Base-by-base conservation (phyloP, 2,888 invertebrate genomes). In the Amphipyra berbera region DNA sequence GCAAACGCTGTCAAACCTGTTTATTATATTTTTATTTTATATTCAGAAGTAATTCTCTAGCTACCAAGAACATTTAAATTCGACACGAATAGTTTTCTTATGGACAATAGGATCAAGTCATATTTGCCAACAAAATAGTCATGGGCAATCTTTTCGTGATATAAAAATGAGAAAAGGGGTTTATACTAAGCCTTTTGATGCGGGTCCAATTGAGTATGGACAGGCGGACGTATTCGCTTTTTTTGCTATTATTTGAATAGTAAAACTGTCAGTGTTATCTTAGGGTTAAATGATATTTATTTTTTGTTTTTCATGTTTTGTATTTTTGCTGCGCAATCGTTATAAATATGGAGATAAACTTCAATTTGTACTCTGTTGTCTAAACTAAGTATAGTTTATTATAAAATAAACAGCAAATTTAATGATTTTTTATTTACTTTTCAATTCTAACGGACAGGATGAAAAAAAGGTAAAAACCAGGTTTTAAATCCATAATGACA, bases 201-300 rank as follows among this genome's bases (percentile, higher is more conserved):
- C 91, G 94, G 95, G 95, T 94, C 90, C 85, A 94, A 93, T 95
- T 91, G 90, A 87, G 86, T 90, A 88, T 89, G 88, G 93, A 94
- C 94, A 92, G 88, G 83, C 88, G 86, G 88, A 90, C 87, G 84
- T 88, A 89, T 92, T 93, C 88, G 90, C 90, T 83, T 91, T 90
- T 91, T 93, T 92, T 88, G 91, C 91, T 90, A 88, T 91, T 93
- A 91, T 90, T 90, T 88, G 86, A 85, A 88, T 90, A 91, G 90
- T 94, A 93, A 93, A 92, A 93, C 88, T 93, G 94, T 93, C 94
- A 91, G 64, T 83, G 83, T 79, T 81, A 88, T 87, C 87, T 88
- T 87, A 87, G 70, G 75, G 77, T 78, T 88, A 90, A 93, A 86
- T 91, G 88, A 92, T 89, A 93, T 93, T 91, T 92, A 89, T 88